Evolutionary conservation across 2,888 invertebrate species (phyloP).

Genomic region (Polymixis lichenea): DNA sequence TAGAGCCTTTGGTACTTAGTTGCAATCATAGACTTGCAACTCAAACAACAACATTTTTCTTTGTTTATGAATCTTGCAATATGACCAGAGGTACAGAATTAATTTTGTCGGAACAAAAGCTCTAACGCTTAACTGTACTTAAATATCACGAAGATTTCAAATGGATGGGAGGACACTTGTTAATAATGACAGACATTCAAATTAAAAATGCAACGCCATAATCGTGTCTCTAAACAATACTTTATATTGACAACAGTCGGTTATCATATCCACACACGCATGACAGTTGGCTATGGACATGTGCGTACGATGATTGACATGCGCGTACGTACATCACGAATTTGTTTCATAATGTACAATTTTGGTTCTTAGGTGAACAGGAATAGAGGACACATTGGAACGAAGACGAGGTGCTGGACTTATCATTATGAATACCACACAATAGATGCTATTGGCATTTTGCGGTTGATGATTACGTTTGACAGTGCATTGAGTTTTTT

Average conservation of each 20-base stretch:
- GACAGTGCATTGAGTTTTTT: conserved; percentile 50
- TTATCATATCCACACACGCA: conserved; percentile 59
- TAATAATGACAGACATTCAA: conserved; percentile 19
- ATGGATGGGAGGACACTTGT: conserved; percentile 19
- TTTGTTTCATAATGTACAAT: neutral
- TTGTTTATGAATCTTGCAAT: neutral
- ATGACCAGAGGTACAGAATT: neutral
- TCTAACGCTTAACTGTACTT: neutral
- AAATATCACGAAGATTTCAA: neutral
- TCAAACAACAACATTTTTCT: conserved; percentile 8
- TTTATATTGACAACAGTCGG: conserved; percentile 46
- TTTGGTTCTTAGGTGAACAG: neutral
- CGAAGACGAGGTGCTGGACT: conserved; percentile 9
- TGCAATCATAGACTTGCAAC: conserved; percentile 1
- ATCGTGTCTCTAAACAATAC: conserved; percentile 47
- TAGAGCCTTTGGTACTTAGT: conserved; percentile 52
- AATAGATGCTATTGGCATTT: conserved; percentile 51
- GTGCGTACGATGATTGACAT: conserved; percentile 73
- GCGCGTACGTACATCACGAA: conserved; percentile 57
- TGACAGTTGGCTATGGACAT: conserved; percentile 76
- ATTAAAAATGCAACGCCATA: conserved; percentile 41
- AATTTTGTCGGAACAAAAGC: neutral
- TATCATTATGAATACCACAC: conserved; percentile 43
- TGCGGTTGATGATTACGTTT: conserved; percentile 63
- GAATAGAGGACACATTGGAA: conserved; percentile 43